phyloP scores from a whole-genome alignment of 2,113 vertebrate genomes.

The Alexandromys fortis region DNA sequence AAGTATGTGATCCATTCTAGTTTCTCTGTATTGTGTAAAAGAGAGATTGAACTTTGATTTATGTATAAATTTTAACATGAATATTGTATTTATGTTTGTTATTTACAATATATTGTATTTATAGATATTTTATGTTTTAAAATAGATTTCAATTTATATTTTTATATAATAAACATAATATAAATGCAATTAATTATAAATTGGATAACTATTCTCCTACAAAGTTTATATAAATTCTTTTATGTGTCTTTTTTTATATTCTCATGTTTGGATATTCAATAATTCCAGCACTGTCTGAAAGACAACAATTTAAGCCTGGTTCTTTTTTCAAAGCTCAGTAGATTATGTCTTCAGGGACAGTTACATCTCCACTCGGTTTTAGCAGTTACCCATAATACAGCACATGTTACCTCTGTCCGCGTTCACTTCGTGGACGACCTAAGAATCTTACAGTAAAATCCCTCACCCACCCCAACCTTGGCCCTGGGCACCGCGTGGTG shows the following conservation, averaged over 20 bases:
- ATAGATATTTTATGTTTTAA: not conserved
- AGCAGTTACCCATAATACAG: not conserved
- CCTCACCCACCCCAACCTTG: not conserved
- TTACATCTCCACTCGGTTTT: not conserved
- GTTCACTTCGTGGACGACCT: fast-evolving
- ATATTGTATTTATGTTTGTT: not conserved
- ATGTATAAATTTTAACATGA: not conserved
- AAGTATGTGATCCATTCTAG: not conserved
- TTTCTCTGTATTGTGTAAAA: not conserved
- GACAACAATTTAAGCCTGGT: not conserved
- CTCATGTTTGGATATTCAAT: not conserved
- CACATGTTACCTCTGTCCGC: not conserved
- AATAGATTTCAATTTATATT: not conserved
- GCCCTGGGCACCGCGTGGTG: not conserved
- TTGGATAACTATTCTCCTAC: not conserved
- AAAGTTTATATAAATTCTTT: not conserved
- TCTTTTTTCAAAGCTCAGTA: not conserved
- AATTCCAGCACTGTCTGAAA: conserved; percentile 15
- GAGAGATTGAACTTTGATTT: not conserved
- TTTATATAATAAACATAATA: not conserved
- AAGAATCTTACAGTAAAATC: fast-evolving
- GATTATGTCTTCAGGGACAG: not conserved
- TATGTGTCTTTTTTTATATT: not conserved
- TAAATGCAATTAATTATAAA: not conserved
- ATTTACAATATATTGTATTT: not conserved